These are phyloP conservation scores for Muscicapa comitata DNA, from an alignment of 2,797 vertebrate species.

Conservation along the genomic window DNA sequence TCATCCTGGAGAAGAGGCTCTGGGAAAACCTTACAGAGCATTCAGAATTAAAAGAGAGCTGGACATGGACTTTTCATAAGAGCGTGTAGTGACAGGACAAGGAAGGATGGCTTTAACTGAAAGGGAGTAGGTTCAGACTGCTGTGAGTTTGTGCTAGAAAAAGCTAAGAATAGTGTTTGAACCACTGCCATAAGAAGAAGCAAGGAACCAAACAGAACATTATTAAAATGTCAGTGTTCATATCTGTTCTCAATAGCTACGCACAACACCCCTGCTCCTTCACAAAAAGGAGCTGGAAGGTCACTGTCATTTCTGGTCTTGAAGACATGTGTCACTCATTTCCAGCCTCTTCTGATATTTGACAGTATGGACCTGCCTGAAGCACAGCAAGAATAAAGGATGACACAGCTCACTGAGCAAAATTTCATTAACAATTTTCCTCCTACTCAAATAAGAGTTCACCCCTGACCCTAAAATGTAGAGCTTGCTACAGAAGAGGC, in stretches of 20 bases:
- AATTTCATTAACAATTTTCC: constrained; percentile 66
- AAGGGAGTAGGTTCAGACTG: neutral
- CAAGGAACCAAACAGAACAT: neutral
- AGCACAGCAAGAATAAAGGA: constrained; percentile 58
- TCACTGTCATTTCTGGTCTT: constrained; percentile 63
- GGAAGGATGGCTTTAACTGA: neutral
- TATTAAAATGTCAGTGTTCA: constrained; percentile 30
- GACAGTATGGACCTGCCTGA: constrained; percentile 65
- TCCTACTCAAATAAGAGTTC: constrained; percentile 61
- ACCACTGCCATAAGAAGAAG: neutral
- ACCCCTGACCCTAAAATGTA: constrained; percentile 47
- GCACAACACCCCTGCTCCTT: neutral
- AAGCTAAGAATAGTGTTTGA: neutral
- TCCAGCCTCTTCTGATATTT: constrained; percentile 64
- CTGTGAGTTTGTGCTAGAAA: neutral
- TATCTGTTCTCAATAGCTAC: constrained; percentile 17
- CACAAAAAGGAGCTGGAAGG: constrained; percentile 28
- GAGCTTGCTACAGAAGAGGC: constrained; percentile 16
- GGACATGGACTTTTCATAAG: neutral
- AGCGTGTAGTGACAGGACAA: accelerated
- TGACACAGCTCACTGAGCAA: constrained; percentile 65
- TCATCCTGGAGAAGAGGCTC: neutral
- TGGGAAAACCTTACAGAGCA: neutral
- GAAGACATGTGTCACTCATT: constrained; percentile 67
- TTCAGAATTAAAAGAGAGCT: neutral